phyloP scores from a whole-genome alignment of 2,888 invertebrate species.

The Epirrhoe alternata region DNA sequence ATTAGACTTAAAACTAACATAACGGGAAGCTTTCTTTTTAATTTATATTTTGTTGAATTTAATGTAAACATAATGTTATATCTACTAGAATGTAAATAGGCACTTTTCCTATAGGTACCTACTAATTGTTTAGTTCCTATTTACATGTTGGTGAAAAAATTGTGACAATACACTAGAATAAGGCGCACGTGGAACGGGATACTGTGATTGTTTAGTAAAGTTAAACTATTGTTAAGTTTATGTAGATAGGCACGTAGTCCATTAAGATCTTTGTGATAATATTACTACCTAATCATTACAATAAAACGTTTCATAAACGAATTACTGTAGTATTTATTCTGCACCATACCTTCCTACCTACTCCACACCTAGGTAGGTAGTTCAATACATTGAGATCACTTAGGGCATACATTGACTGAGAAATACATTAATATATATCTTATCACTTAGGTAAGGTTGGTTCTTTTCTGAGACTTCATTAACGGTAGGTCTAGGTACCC shows the following conservation, averaged over 20 bases:
- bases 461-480: too few species aligned
- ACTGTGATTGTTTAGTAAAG: constrained; percentile 63
- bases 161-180: not conserved
- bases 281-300: constrained; percentile 47
- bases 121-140: not conserved
- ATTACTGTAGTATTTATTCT: not conserved
- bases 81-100: not conserved
- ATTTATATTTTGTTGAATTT: not conserved
- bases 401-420: too few species aligned
- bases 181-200: constrained; percentile 55
- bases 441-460: too few species aligned
- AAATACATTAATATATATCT: too few species aligned
- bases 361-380: too few species aligned
- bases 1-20: constrained; percentile 4
- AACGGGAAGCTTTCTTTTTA: not conserved
- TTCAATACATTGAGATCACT: too few species aligned
- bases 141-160: not conserved
- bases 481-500: too few species aligned
- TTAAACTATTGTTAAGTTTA: constrained; percentile 26
- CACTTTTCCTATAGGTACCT: not conserved
- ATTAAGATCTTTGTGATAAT: constrained; percentile 52
- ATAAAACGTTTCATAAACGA: constrained; percentile 52
- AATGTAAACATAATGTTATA: not conserved
- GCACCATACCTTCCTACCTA: too few species aligned
- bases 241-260: constrained; percentile 25